Base-by-base conservation (phyloP, 1,140 invertebrate species). In the Drosophila sproati region DNA sequence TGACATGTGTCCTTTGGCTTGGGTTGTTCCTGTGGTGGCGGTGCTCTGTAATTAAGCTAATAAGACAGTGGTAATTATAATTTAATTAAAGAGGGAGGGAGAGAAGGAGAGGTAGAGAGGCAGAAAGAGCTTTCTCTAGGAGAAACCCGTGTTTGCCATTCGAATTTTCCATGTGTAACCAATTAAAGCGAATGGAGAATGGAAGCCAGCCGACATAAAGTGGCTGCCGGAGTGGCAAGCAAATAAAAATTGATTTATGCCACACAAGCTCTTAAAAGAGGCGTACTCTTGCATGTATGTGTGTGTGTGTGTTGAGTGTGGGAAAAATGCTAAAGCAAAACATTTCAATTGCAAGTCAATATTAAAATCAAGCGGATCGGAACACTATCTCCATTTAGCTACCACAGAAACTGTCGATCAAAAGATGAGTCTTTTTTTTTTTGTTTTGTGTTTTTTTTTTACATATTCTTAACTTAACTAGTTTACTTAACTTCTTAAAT, bases 1-100 rank as follows among this genome's bases (percentile, higher is more conserved):
- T 48, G 56, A 57, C 51, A 63, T 66, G 66, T 75, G 57, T 51
- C 62, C 55, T 66, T 56, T 43, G 39, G 39, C 5, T 45, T 56
- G 45, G 45, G 62, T 59, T 78, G 62, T 32, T 62, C 63, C 63
- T 68, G 77, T 32, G 79, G 60, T 51, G 29, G 64, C 52, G 20
- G 66, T 71, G 54, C 12, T 51, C 83, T 71, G 73, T 88, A 82
- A 87, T 88, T 88, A 77, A 48, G 73, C 77, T 83, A 87, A 87
- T 89, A 88, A 72, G 73, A 68, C 63, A 59, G 77, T 83, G 80
- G 77, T 83, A 88, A 88, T 89, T 88, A 88, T 88, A 88, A 88
- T 88, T 89, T 80, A 88, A 88, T 88, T 89, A 85, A 78, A 76
- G 60, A n/a, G 39, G 3, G 7, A 10, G 8, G 10, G 5, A 7